Conservation (phyloP, 2,888 invertebrate species). For the Cecidostiba fungosa region DNA sequence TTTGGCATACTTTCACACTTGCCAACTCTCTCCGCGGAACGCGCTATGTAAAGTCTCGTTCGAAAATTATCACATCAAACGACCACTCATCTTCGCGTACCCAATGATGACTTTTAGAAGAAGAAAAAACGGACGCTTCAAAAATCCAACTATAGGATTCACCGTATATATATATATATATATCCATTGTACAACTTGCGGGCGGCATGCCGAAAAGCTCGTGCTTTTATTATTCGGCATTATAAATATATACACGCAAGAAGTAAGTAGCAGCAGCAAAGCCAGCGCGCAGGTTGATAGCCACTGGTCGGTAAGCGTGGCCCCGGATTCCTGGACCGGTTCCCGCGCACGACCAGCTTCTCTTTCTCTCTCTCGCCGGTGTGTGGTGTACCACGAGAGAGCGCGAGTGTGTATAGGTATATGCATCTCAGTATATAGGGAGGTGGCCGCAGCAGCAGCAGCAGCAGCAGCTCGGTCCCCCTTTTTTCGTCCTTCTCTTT, state of each 20-base stretch:
- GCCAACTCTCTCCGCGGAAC: background rate
- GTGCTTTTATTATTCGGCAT: background rate
- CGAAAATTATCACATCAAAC: background rate
- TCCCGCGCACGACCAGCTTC: conserved; percentile 68
- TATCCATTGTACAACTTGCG: too few species aligned
- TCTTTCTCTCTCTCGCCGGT: conserved; percentile 66
- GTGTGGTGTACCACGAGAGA: conserved; percentile 2
- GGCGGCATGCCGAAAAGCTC: too few species aligned
- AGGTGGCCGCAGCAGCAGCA: background rate
- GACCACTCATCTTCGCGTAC: background rate
- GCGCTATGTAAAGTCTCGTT: background rate
- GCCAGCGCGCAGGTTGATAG: conserved; percentile 70
- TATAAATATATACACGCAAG: background rate
- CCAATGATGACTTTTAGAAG: background rate
- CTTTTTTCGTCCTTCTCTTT: conserved; percentile 35
- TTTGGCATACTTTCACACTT: background rate
- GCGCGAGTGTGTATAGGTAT: background rate
- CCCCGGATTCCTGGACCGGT: conserved; percentile 79
- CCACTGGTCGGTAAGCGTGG: conserved; percentile 78
- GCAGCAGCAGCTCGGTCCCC: background rate
- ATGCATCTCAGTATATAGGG: background rate
- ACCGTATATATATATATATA: too few species aligned
- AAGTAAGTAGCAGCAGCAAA: background rate
- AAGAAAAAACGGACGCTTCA: background rate
- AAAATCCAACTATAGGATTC: background rate